Base-by-base conservation (phyloP, 2,113 vertebrate species). In the Chloropsis hardwickii region DNA sequence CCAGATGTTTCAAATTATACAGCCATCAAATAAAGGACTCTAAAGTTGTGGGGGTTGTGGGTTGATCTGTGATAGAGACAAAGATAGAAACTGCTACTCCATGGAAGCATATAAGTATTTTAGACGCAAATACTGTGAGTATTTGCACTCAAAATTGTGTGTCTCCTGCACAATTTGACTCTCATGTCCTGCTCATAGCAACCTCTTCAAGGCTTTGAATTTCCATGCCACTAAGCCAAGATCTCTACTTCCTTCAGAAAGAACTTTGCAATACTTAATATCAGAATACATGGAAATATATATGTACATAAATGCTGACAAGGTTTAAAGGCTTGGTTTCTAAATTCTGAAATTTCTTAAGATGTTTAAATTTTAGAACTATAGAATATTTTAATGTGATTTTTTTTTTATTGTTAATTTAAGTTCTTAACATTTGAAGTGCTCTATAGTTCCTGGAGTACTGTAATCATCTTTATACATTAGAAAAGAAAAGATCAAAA, bases 1-100 rank as follows among this genome's bases (percentile, higher is more conserved):
- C 70, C 95, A 96, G 74, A 76, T 96, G 92, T 93, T 95, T 93
- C 79, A 80, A 61, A 82, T 95, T 94, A 88, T 40, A 54, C 40
- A 48, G 40, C 37, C 53, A 42, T 88, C 74, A 80, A 94, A 90
- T 88, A 76, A 92, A 94, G 61, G 53, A 51, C 84, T 91, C 39
- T 40, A 19, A 60, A 86, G 3, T 24, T 76, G 25, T 29, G 78
- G 73, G 90, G 78, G 44, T 71, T 94, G 35, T 48, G 66, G 7
- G 14, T 37, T 88, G 40, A 72, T 79, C 61, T 69, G 51, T 35
- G 66, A 76, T 60, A 67, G 22, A 89, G 35, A 44, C 69, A 81
- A 90, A 76, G 81, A 90, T 56, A 85, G 70, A 69, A 84, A 70
- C 70, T 76, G 2, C 37, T 72, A 39, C n/a, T 93, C 70, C 1